Base-by-base conservation (phyloP, 1,140 invertebrate genomes). In the Prorops nasuta region DNA sequence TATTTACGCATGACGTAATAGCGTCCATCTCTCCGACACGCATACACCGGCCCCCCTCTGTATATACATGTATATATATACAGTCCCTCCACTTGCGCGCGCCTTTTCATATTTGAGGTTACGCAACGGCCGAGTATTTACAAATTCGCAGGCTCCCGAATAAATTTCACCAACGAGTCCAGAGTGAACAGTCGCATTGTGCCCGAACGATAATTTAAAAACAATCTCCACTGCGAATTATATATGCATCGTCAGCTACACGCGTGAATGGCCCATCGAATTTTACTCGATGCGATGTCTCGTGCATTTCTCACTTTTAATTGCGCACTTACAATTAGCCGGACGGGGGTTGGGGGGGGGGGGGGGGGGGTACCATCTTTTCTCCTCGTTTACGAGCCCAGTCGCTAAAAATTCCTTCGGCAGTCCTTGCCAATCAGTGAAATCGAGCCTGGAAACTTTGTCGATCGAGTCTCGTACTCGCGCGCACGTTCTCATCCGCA, bases 1-100 rank as follows among this genome's bases (percentile, higher is more conserved):
- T 72, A 69, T 67, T 70, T 64, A 66, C 61, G 53, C 31, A 31
- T 64, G 61, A 71, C 59, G 63, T 61, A 70, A 71, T 60, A 49
- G 34, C 40, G 58, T 66, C 69, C 70, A 65, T 73, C 67, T 70
- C 66, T 49, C 51, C n/a, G n/a, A n/a, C 10, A 28, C 24, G 10
- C 24, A 28, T 10, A 10, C 10, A 6, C 4, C 24, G 24, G 24
- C 24, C 10, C 24, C 24, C 24, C 10, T 17, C 46, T n/a, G n/a
- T n/a, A n/a, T n/a, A n/a, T n/a, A n/a, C n/a, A n/a, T n/a, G n/a
- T n/a, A n/a, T n/a, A n/a, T n/a, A n/a, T n/a, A n/a, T n/a, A n/a
- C n/a, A n/a, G n/a, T n/a, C n/a, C n/a, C n/a, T 44, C 24, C 43
- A 44, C 41, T 45, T 49, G 43, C 41, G 35, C 20, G 38, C 28